Conservation (phyloP, 2,888 invertebrate genomes). For the Ceratothoa steindachneri region DNA sequence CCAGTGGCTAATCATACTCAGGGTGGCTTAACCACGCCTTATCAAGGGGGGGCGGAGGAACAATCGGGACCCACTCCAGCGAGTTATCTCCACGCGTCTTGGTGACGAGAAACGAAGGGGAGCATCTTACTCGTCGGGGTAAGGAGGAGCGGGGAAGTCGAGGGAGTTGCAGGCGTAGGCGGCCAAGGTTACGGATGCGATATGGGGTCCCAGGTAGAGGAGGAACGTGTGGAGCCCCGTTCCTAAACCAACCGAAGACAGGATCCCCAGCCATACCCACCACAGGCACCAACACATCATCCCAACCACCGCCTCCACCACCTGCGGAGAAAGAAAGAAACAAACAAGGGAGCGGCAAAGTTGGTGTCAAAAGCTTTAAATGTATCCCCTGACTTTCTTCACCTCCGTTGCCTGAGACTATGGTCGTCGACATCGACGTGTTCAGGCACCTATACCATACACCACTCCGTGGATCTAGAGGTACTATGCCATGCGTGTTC, state of each 20-base stretch:
- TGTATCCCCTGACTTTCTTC: background rate
- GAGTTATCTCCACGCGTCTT: no score
- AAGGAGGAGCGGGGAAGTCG: conserved; percentile 95
- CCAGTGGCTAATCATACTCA: no score
- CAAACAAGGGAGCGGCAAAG: no score
- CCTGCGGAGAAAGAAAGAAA: conserved; percentile 49
- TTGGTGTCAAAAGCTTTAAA: background rate
- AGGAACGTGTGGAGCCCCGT: conserved; percentile 98
- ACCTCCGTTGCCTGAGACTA: background rate
- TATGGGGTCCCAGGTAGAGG: conserved; percentile 97
- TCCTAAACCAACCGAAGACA: conserved; percentile 95
- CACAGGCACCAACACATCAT: conserved; percentile 70
- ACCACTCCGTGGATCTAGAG: no score
- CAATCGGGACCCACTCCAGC: no score
- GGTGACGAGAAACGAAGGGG: no score
- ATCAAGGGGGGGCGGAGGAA: no score
- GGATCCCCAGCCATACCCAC: conserved; percentile 89
- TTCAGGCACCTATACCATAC: no score
- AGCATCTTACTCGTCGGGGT: conserved; percentile 93
- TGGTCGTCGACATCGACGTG: no score
- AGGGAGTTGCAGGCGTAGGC: conserved; percentile 94
- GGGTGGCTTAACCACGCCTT: no score
- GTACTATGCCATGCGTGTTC: no score
- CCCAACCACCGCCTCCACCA: conserved; percentile 52
- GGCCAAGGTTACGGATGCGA: conserved; percentile 94